Evolutionary conservation across 2,888 invertebrate species (phyloP), one percentile per base, ranked within the genome.

Genomic region (Chesias legatella): DNA sequence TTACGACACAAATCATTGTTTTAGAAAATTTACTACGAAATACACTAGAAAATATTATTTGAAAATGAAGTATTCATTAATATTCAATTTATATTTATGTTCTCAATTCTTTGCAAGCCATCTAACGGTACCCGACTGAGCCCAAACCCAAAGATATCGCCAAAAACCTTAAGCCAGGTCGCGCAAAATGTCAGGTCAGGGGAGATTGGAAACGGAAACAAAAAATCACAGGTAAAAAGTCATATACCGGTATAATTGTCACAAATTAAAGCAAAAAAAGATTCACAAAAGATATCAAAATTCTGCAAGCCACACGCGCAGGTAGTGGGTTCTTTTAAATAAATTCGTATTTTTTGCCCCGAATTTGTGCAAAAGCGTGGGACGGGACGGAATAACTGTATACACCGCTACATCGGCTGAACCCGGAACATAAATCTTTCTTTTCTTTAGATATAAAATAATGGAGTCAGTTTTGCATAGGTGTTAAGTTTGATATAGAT

Each of bases 251-350:
- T 86, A 86, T 88, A 88, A 86, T 86, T 88, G 86, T 86, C 88
- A 88, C 88, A 88, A 88, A 88, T 88, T 86, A 82, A 86, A 71
- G 85, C 86, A 88, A 88, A 88, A 88, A 86, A 73, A 46, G 11
- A 56, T 63, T 65, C 71, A 85, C 84, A 85, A 86, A 82, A 79
- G 85, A 74, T 85, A 86, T 86, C 86, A 84, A 84, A 82, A 88
- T 82, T 81, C 85, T 85, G 88, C 86, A 86, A 86, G 88, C 84
- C 86, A 86, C 88, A 88, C 86, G 86, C 82, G 84, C 88, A 88
- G 88, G 88, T 88, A 88, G 79, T 72, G 56, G 67, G 65, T 66
- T 57, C 58, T 71, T 79, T 76, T 78, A 79, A 78, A 79, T 78
- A 79, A 78, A 79, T 73, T 78, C 67, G 51, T 58, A 61, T 71